Evolutionary conservation across 2,113 vertebrate species (phyloP).

Genomic region (Thryonomys swinderianus): DNA sequence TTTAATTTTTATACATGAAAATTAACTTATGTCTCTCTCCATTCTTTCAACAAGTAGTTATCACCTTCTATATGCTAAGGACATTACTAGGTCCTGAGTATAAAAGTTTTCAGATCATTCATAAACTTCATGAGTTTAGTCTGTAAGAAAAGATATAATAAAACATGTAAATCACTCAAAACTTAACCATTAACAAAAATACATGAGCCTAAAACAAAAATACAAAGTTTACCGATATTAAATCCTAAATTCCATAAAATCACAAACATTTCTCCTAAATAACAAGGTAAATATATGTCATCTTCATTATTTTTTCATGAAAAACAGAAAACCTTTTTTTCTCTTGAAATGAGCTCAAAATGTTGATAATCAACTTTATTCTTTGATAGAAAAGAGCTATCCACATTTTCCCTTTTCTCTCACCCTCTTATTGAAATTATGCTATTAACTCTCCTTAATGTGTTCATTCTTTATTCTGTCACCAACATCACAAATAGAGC

Average conservation of each 20-base stretch:
- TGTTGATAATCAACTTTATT: slow-evolving; percentile 23
- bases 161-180: slow-evolving; percentile 52
- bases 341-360: slow-evolving; percentile 43
- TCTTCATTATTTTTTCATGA: slow-evolving; percentile 26
- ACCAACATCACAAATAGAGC: slow-evolving; percentile 48
- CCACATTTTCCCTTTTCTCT: slow-evolving; percentile 8
- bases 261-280: slow-evolving; percentile 20
- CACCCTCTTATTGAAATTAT: not conserved
- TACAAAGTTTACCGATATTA: slow-evolving; percentile 41
- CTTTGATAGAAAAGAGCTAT: slow-evolving; percentile 42
- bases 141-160: slow-evolving; percentile 42
- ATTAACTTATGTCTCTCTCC: slow-evolving; percentile 57
- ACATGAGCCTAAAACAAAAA: slow-evolving; percentile 52
- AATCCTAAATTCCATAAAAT: slow-evolving; percentile 26
- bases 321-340: slow-evolving; percentile 46
- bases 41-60: slow-evolving; percentile 58
- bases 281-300: not conserved
- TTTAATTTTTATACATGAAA: slow-evolving; percentile 59
- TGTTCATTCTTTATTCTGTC: slow-evolving; percentile 58
- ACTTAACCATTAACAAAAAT: slow-evolving; percentile 53
- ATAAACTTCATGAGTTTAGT: slow-evolving; percentile 44
- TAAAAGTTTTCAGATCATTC: slow-evolving; percentile 42
- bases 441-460: slow-evolving; percentile 39
- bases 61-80: not conserved
- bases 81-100: not conserved